phyloP scores from a whole-genome alignment of 2,113 vertebrate genomes.

The Seriola rivoliana region DNA sequence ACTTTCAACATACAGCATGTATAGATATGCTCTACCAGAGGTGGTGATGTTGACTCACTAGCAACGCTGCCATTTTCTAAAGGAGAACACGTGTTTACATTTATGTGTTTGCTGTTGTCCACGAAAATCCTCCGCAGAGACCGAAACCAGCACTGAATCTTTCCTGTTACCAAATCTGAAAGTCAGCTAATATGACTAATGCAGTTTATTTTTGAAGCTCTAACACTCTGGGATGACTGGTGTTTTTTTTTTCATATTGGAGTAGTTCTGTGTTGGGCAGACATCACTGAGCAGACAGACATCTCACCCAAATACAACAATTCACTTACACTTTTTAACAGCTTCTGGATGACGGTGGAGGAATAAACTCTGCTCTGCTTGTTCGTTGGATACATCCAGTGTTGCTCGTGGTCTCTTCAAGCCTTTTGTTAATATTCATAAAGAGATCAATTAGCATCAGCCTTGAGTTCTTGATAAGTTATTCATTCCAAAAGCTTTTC shows the following conservation, averaged over 20 bases:
- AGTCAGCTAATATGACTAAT: too few relatives aligned
- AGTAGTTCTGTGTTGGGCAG: too few relatives aligned
- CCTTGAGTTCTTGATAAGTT: background rate
- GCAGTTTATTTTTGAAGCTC: too few relatives aligned
- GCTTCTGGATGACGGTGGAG: too few relatives aligned
- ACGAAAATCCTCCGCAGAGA: background rate
- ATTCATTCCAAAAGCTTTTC: background rate
- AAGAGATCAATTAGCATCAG: background rate
- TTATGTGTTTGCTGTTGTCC: background rate
- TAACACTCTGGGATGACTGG: too few relatives aligned
- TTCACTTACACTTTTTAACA: too few relatives aligned
- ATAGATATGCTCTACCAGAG: background rate
- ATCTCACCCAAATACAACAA: too few relatives aligned
- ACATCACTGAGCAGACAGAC: too few relatives aligned
- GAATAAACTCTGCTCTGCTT: background rate
- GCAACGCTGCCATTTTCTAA: background rate
- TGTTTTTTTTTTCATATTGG: too few relatives aligned
- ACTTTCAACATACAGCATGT: background rate
- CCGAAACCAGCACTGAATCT: too few relatives aligned
- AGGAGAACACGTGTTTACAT: background rate
- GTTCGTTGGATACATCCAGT: background rate
- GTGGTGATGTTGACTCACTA: background rate
- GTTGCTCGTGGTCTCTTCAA: background rate
- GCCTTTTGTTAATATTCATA: background rate
- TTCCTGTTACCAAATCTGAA: too few relatives aligned